Percentiles rank a stretch among this genome's conserved stretches.
Evolutionary conservation across 2,888 invertebrate species (phyloP).

Genomic region (Silvanus unidentatus): DNA sequence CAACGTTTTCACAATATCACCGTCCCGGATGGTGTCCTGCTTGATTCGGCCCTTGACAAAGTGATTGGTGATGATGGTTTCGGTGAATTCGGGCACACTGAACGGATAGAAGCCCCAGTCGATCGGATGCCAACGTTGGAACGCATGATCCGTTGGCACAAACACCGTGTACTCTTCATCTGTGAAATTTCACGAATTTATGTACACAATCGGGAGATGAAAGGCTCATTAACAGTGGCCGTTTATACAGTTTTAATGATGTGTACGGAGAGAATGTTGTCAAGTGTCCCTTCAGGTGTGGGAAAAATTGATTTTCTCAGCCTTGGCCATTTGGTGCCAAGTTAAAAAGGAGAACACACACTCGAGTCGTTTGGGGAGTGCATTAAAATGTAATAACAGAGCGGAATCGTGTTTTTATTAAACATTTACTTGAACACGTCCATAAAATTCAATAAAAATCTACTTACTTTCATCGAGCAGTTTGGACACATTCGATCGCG

Average conservation of each 20-base stretch:
- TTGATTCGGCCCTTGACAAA: conserved; percentile 54
- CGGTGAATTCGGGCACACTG: conserved; percentile 60
- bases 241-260: no score
- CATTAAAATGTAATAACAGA: no score
- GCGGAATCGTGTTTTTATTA: no score
- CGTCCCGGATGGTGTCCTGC: conserved; percentile 52
- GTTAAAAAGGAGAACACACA: no score
- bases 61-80: conserved; percentile 56
- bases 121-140: conserved; percentile 63
- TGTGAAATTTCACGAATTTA: conserved; percentile 27
- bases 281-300: no score
- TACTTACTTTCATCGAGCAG: conserved; percentile 50
- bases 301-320: no score
- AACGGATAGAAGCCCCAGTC: conserved; percentile 67
- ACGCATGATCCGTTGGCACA: conserved; percentile 60
- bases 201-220: conserved; percentile 9
- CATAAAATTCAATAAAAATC: background rate
- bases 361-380: no score
- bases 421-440: no score
- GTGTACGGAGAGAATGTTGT: no score
- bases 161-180: conserved; percentile 57
- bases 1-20: conserved; percentile 51
- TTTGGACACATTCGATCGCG: conserved; percentile 56
- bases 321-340: no score
- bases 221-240: background rate